Evolutionary conservation across 2,113 vertebrate species (phyloP), one percentile per base, ranked within the genome.

Genomic region (Paraplagusia blochii): DNA sequence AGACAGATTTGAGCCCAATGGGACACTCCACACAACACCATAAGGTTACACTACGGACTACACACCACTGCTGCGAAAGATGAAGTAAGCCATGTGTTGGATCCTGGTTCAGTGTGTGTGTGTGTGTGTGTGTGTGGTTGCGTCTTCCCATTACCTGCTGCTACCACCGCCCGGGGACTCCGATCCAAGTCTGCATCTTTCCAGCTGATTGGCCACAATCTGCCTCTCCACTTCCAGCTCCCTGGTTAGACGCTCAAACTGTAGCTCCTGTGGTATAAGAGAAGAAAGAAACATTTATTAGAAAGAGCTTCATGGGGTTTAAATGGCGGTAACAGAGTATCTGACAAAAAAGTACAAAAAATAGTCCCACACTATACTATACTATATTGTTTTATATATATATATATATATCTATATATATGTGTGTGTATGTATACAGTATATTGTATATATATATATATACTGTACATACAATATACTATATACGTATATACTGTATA

Each of bases 181-280:
- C 74, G 94, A 92, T 92, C 93, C 95, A 60, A 99, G 93, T 91
- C 95, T 93, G 93, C 95, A 99, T 97, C 94, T 93, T 91, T 98
- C 97, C 91, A 99, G 94, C 90, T 99, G 97, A 95, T 93, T 97
- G 92, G 97, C 97, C 91, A 99, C 95, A 91, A 99, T 99, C 92
- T 98, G 96, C 90, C 97, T 94, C 92, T 99, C 97, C 89, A 96
- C 95, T 87, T 99, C 97, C 89, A 99, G 93, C 89, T 98, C 97
- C 92, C 94, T 92, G 87, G 97, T 99, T 87, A 99, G 95, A 81
- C 96, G 92, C 83, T 99, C 96, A 93, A 98, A 99, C 85, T 99
- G 97, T 87, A 98, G 96, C 88, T 99, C 97, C 96, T 99, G 76
- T 43, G 46, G 72, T 18, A 56, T 46, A 73, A 49, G 71, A 45